These are phyloP conservation scores for Colius striatus DNA, from an alignment of 2,113 vertebrate species.

Conservation along the genomic window DNA sequence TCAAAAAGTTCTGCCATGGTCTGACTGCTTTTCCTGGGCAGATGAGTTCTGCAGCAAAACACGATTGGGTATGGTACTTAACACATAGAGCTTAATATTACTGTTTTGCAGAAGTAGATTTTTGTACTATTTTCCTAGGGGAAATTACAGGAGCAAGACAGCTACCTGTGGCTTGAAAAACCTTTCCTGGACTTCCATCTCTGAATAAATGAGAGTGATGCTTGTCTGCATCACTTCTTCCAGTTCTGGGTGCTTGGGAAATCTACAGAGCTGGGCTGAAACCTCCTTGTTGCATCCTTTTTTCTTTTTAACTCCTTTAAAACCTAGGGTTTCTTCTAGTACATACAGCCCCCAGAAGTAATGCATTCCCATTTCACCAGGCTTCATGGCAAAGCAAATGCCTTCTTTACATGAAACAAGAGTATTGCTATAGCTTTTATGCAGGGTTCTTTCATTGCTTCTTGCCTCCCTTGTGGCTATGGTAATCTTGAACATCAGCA, in stretches of 20 bases:
- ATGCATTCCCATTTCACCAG: not conserved
- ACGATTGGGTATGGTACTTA: constrained; percentile 72
- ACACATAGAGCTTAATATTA: not conserved
- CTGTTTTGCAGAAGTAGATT: not conserved
- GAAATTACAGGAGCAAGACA: not conserved
- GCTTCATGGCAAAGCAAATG: not conserved
- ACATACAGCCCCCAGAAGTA: not conserved
- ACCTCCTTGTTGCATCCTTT: not conserved
- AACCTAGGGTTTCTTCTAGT: not conserved
- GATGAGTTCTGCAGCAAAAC: constrained; percentile 80
- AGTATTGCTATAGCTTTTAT: not conserved
- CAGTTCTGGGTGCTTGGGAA: not conserved
- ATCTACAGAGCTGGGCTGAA: not conserved
- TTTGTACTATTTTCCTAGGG: not conserved
- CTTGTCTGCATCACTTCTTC: not conserved
- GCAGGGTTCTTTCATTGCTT: not conserved
- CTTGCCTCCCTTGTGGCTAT: not conserved
- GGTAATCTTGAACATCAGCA: not conserved
- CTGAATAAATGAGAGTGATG: not conserved
- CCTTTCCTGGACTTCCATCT: not conserved
- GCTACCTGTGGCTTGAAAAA: rapidly evolving
- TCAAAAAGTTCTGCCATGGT: constrained; percentile 89
- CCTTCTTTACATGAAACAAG: not conserved
- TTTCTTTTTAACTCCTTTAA: not conserved
- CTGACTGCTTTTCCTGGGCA: constrained; percentile 79